Base-by-base conservation (phyloP, 2,797 vertebrate genomes). In the Lepilemur septentrionalis region DNA sequence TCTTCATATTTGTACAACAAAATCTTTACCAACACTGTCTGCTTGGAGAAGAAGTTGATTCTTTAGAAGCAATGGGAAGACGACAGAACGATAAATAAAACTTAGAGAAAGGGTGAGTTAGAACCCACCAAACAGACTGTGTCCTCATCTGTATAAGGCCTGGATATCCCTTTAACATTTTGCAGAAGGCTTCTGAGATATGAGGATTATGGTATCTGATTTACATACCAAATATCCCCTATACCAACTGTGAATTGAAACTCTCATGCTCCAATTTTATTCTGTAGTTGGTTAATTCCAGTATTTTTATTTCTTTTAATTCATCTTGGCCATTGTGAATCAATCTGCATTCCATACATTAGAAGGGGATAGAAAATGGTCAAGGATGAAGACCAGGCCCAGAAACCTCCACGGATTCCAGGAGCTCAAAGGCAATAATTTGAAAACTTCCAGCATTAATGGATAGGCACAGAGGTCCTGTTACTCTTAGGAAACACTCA, bases 251-350 rank as follows among this genome's bases (percentile, higher is more conserved):
- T 73, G 79, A 93, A 93, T 22, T 85, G 35, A 43, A 93, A 94
- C 89, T 63, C 84, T 94, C 79, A 96, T n/a, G 72, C 9, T 95
- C 55, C 14, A 63, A 84, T 73, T 96, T 93, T 69, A 93, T 86
- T 85, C 22, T 35, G 30, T 25, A 52, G 32, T 94, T 72, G 43
- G 22, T 73, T 48, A 96, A 32, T 96, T 89, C 50, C 35, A 76
- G n/a, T 59, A 94, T 83, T 85, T 92, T 81, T 85, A 81, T 90
- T 84, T 65, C 61, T 95, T 92, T 84, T 65, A 65, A 84, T 76
- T 89, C 22, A 89, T 48, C 75, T 89, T 57, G 59, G 38, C 13
- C 41, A n/a, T 87, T 93, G 18, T 28, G 23, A 95, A 94, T 94
- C 41, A 70, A 90, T 80, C 30, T 89, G 55, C 61, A 84, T 80